Evolutionary conservation across 2,113 vertebrate species (phyloP), one percentile per base, ranked within the genome.

Genomic region (Thymallus thymallus): DNA sequence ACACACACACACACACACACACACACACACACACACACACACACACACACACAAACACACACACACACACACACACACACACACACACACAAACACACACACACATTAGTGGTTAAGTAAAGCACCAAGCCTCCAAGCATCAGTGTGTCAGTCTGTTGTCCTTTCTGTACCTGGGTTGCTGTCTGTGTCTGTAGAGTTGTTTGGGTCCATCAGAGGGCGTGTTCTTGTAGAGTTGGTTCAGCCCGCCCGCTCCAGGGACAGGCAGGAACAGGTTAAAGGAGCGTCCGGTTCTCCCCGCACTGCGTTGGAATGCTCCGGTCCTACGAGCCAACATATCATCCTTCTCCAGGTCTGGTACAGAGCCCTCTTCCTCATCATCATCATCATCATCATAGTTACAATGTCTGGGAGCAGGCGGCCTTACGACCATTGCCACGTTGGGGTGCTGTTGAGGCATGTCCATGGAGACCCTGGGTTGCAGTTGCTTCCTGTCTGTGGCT

Each of bases 281-380:
- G 32, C 76, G 83, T 45, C 70, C 85, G 10, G 65, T 10, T 76
- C 41, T 82, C 32, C 51, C 61, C 10, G 30, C n/a, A 1, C 71
- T 13, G 80, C 91, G 94, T 9, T 82, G 90, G 68, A 87, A 91
- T 7, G 75, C 82, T 73, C 88, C 78, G 7, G 91, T 89, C 82
- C 92, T 92, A 62, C 93, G 91, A 73, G 92, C 85, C 87, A 93
- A 84, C 93, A 94, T 94, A 78, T 95, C 94, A 69, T 95, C 94
- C 82, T 94, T 94, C 71, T 91, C 90, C 76, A 85, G 71, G 75
- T 95, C 91, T 60, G 92, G 91, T 45, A 84, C 55, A 16, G 73
- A 66, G 32, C 80, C 79, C 0, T 88, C 83, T 64, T 83, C 80
- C 29, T 80, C 80, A 35, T 46, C 61, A 41, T 41, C 63, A 3